phyloP scores from a whole-genome alignment of 2,797 vertebrate genomes.

The Pangasius larnaudii region DNA sequence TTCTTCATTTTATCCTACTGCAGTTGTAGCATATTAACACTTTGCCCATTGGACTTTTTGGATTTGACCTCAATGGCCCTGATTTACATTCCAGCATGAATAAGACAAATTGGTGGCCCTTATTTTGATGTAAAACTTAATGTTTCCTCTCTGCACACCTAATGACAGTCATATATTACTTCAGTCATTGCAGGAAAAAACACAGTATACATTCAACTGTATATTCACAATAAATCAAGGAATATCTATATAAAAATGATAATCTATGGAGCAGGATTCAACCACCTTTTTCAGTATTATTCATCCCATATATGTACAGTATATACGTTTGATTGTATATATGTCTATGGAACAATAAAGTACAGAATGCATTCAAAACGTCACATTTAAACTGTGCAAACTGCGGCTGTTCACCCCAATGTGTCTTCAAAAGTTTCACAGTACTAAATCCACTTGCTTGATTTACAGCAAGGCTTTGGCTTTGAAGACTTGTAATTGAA shows the following conservation, averaged over 20 bases:
- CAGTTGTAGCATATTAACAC: background rate
- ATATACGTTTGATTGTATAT: slow-evolving; percentile 37
- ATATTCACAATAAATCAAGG: slow-evolving; percentile 51
- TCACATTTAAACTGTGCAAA: slow-evolving; percentile 48
- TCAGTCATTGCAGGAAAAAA: slow-evolving; percentile 32
- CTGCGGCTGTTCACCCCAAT: slow-evolving; percentile 7
- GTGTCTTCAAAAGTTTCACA: slow-evolving; percentile 47
- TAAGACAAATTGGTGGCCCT: slow-evolving; percentile 4
- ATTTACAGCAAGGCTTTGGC: slow-evolving; percentile 55
- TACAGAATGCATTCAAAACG: slow-evolving; percentile 46
- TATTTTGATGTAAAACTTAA: slow-evolving; percentile 32
- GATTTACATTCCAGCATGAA: slow-evolving; percentile 19
- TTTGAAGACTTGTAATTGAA: slow-evolving; percentile 47
- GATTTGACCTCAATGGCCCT: background rate
- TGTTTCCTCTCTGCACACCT: slow-evolving; percentile 33
- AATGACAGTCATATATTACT: slow-evolving; percentile 43
- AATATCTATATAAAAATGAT: slow-evolving; percentile 37
- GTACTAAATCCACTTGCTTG: slow-evolving; percentile 42
- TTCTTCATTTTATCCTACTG: background rate
- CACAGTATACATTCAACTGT: slow-evolving; percentile 45
- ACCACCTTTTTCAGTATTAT: slow-evolving; percentile 21
- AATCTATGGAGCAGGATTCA: slow-evolving; percentile 18
- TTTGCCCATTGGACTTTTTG: background rate
- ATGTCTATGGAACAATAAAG: slow-evolving; percentile 29
- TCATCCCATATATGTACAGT: slow-evolving; percentile 32